Evolutionary conservation across 2,888 invertebrate genomes (phyloP), one percentile per base, ranked within the genome.

Genomic region (Ectemnius lituratus): DNA sequence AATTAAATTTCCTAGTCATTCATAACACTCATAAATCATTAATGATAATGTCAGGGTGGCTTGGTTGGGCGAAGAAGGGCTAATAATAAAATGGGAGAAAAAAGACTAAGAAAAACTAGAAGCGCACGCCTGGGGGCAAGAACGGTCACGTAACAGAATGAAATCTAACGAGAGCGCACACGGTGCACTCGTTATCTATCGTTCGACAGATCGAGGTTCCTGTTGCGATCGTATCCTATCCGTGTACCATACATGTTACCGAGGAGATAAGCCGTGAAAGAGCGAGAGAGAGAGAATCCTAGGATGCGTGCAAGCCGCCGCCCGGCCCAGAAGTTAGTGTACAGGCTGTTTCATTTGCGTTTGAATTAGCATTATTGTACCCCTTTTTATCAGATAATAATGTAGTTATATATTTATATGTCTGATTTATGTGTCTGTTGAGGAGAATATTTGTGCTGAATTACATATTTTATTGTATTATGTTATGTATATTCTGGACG

Each of bases 161-260:
- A 75, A 73, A 73, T 63, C 62, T 69, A 75, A 75, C 66, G 68
- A 79, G 74, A 73, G 65, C 75, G 73, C 70, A 37, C 37, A 37
- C 37, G 37, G 37, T 37, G 71, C 71, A 66, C 61, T 71, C 76
- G 75, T 78, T 78, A 80, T 80, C 80, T 74, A 77, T 69, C 60
- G 65, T 73, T 74, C 75, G 73, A 73, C 66, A 78, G 79, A 80
- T 81, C 78, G 75, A 76, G 76, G 74, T 81, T 77, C 79, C 73
- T 80, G 77, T 79, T 75, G 66, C 75, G 76, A 77, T 73, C 65
- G 64, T 62, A 69, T 70, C 70, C 59, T 27, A 70, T 56, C 64
- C 64, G 59, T 75, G 76, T 76, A 79, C 64, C 67, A 67, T 46
- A 66, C 78, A 66, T 71, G 73, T 79, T 72, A 65, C 62, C 56